phyloP scores from a whole-genome alignment of 1,140 invertebrate genomes.

The Solen grandis region DNA sequence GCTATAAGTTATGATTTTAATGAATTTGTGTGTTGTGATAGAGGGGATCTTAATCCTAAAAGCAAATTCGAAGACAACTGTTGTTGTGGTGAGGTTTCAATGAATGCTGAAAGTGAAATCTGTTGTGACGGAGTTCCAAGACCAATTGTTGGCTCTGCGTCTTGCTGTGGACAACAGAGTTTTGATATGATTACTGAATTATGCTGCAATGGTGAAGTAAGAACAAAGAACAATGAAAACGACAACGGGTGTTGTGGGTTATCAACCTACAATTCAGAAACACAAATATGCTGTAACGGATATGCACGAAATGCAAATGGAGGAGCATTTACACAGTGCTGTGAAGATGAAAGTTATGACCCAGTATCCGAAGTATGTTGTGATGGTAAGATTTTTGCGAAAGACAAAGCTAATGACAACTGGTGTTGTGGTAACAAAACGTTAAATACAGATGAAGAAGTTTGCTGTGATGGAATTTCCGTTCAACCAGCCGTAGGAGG shows the following conservation, averaged over 20 bases:
- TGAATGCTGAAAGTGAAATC: background rate
- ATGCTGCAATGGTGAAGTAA: conserved; percentile 40
- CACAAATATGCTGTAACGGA: conserved; percentile 44
- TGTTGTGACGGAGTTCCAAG: conserved; percentile 10
- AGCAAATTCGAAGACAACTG: background rate
- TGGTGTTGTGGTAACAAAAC: background rate
- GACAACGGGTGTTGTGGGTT: conserved; percentile 52
- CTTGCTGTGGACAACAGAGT: conserved; percentile 39
- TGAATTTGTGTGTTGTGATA: background rate
- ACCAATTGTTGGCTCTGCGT: conserved; percentile 10
- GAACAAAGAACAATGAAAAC: conserved; percentile 12
- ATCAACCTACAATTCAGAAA: conserved; percentile 37
- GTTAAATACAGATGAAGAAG: conserved; percentile 9
- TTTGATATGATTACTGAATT: conserved; percentile 29
- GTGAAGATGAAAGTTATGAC: conserved; percentile 34
- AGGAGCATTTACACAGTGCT: conserved; percentile 33
- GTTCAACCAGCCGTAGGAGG: conserved; percentile 48
- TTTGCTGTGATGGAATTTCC: conserved; percentile 46
- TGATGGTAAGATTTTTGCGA: conserved; percentile 20
- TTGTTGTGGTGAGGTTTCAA: background rate
- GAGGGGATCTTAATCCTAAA: background rate
- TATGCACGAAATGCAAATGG: conserved; percentile 25
- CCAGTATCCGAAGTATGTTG: conserved; percentile 42
- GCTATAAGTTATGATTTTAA: conserved; percentile 3
- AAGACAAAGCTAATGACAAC: conserved; percentile 9